phyloP scores from a whole-genome alignment of 2,797 vertebrate species.

The Dipus sagitta region DNA sequence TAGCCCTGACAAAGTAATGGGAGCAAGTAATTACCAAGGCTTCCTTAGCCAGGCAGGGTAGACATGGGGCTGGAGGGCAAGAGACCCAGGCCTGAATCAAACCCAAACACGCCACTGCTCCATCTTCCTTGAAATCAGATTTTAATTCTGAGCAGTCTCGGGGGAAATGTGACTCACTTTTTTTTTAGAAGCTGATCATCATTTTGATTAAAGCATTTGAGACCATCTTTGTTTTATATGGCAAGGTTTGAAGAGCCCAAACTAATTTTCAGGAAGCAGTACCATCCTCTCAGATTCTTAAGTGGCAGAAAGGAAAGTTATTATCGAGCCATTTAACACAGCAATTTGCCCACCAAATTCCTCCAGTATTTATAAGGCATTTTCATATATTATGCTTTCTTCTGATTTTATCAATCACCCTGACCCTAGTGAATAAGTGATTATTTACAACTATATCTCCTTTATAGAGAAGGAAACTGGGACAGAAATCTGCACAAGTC shows the following conservation, averaged over 20 bases:
- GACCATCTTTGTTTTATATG: conserved; percentile 77
- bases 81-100: not conserved
- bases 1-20: not conserved
- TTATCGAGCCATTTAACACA: conserved; percentile 69
- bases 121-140: conserved; percentile 67
- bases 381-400: not conserved
- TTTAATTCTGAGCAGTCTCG: conserved; percentile 66
- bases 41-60: not conserved
- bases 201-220: conserved; percentile 77
- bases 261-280: conserved; percentile 77
- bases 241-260: conserved; percentile 77
- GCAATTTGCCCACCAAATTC: conserved; percentile 69
- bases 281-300: conserved; percentile 64
- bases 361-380: conserved; percentile 23
- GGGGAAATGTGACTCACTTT: conserved; percentile 42
- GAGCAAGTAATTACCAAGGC: not conserved
- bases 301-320: conserved; percentile 75
- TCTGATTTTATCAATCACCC: not conserved
- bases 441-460: not conserved
- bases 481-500: not conserved
- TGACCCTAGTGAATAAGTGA: not conserved
- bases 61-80: not conserved
- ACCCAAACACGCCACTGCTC: conserved; percentile 29
- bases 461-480: conserved; percentile 31
- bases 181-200: conserved; percentile 77